Base-by-base conservation (phyloP, 2,888 invertebrate species). In the Cataglyphis albicans region DNA sequence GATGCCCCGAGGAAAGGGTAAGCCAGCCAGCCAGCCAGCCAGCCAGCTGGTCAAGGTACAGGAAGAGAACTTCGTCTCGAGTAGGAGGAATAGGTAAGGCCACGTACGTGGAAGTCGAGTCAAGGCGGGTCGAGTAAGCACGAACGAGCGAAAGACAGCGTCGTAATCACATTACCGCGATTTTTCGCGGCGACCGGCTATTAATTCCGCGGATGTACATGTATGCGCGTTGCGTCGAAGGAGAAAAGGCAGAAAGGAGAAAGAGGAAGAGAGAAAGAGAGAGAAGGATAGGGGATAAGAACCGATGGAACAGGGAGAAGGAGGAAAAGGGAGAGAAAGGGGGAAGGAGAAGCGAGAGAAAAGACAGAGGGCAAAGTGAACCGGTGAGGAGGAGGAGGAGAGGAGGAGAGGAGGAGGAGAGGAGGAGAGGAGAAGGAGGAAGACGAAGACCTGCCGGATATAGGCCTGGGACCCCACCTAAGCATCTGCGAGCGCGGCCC, bases 101-200 rank as follows among this genome's bases (percentile, higher is more conserved):
- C 83, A 87, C 84, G 88, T 90, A 90, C 84, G 87, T 84, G 87
- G 86, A 89, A 87, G 91, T 82, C 85, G 88, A 89, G 86, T 88
- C 85, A 84, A 89, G 87, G 90, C 87, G 89, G 88, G 84, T 87
- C 87, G 90, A 88, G 87, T 88, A 86, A 88, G 91, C 92, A 92
- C 92, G 92, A 92, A 91, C 92, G 91, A 90, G 91, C 92, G 92
- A 91, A 91, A 93, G 93, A 92, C 92, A 92, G 92, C 92, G 90
- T 92, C 91, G 92, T 93, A 94, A 93, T 94, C 93, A 93, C 93
- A 93, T 93, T 93, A 93, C 93, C 89, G 89, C 80, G 88, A 92
- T 92, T 93, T 93, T 93, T 90, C 91, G 86, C 89, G 89, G 88
- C 91, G 92, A 87, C 89, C 88, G 90, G 93, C 94, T 94, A 94